These are phyloP conservation scores for Heliconius nattereri DNA, from an alignment of 1,140 invertebrate genomes.

Conservation along the genomic window DNA sequence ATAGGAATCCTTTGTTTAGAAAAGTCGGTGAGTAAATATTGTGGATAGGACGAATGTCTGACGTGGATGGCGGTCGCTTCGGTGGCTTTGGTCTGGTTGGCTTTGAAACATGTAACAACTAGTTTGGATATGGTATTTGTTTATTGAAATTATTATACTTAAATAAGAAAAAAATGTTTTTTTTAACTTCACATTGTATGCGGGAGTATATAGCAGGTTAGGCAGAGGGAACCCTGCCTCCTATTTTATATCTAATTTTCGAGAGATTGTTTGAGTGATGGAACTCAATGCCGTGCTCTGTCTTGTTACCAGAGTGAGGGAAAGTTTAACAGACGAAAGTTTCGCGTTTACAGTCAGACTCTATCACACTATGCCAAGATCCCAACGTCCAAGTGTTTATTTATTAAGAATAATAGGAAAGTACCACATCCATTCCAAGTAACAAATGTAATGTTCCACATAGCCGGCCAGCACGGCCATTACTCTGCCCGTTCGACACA, in stretches of 20 bases:
- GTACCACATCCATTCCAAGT: slow-evolving; percentile 12
- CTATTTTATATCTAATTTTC: too few species aligned
- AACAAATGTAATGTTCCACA: background rate
- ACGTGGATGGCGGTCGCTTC: slow-evolving; percentile 19
- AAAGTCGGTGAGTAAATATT: slow-evolving; percentile 21
- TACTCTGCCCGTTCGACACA: slow-evolving; percentile 12
- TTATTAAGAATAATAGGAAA: background rate
- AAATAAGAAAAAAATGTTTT: background rate
- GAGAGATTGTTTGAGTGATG: too few species aligned
- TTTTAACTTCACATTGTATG: too few species aligned
- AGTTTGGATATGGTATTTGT: background rate
- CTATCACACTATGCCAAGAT: too few species aligned
- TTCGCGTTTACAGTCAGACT: too few species aligned
- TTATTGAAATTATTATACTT: background rate
- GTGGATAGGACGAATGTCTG: slow-evolving; percentile 21
- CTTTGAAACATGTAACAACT: background rate
- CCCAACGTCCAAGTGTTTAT: too few species aligned
- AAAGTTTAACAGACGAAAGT: too few species aligned
- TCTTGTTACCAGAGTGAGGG: too few species aligned
- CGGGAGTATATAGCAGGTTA: too few species aligned
- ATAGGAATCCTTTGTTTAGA: slow-evolving; percentile 31
- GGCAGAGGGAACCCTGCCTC: too few species aligned
- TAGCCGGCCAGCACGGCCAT: background rate
- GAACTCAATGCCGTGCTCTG: too few species aligned
- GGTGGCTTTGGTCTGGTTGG: slow-evolving; percentile 3